phyloP scores from a whole-genome alignment of 2,888 invertebrate genomes.

The Strigamia crassipes region DNA sequence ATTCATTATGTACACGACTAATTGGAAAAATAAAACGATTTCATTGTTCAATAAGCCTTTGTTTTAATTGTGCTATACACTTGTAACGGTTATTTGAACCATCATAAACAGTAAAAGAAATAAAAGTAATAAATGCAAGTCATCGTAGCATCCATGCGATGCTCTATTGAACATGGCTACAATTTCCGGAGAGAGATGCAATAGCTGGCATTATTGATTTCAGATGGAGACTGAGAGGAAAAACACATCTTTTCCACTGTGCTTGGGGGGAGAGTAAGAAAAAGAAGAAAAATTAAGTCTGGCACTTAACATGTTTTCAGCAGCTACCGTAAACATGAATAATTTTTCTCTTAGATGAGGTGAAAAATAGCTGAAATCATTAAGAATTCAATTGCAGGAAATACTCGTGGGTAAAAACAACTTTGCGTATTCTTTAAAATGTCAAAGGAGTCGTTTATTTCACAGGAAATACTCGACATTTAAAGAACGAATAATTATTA shows the following conservation, averaged over 20 bases:
- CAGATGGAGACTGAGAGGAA: not conserved
- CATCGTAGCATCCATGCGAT: not conserved
- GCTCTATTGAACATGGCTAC: not conserved
- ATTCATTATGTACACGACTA: too few species aligned
- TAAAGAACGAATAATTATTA: not conserved
- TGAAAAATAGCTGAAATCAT: not conserved
- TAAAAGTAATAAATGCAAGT: not conserved
- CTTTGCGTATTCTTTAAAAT: too few species aligned
- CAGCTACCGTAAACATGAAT: not conserved
- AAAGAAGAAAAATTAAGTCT: not conserved
- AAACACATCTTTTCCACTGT: not conserved
- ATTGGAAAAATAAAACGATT: too few species aligned
- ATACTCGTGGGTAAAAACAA: too few species aligned
- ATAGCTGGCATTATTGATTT: conserved; percentile 21
- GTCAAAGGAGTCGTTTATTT: too few species aligned
- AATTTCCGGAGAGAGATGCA: not conserved
- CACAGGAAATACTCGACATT: too few species aligned
- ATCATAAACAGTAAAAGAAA: not conserved
- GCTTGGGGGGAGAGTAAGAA: not conserved
- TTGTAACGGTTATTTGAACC: not conserved
- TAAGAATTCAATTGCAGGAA: not conserved
- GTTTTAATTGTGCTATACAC: not conserved
- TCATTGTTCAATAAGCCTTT: too few species aligned
- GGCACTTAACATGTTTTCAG: not conserved
- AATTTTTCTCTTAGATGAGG: not conserved